Evolutionary conservation across 2,888 invertebrate species (phyloP).

Genomic region (Patella caerulea): DNA sequence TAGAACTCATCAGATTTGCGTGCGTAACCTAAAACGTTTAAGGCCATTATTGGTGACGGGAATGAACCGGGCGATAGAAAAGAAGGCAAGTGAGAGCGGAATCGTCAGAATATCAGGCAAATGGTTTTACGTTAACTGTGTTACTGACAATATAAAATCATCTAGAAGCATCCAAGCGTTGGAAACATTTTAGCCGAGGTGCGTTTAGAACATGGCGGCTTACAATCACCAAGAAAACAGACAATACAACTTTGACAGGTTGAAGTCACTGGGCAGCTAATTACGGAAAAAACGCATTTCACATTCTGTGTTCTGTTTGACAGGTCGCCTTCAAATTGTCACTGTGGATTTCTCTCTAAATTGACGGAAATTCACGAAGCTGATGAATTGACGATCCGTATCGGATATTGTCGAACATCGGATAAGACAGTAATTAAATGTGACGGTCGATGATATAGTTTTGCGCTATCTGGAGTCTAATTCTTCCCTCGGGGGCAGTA

Average conservation of each 20-base stretch:
- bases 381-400: constrained; percentile 25
- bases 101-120: not conserved
- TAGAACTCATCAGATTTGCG: constrained; percentile 9
- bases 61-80: not conserved
- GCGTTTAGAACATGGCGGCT: not conserved
- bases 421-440: constrained; percentile 11
- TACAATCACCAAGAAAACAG: not conserved
- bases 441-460: constrained; percentile 7
- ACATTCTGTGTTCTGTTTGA: constrained; percentile 18
- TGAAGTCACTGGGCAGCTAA: constrained; percentile 1
- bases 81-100: not conserved
- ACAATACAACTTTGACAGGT: constrained; percentile 1
- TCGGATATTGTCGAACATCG: constrained; percentile 28
- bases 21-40: constrained; percentile 4
- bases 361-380: constrained; percentile 26
- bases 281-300: constrained; percentile 10
- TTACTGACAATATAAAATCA: not conserved
- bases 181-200: constrained; percentile 6
- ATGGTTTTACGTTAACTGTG: not conserved
- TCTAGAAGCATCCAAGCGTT: not conserved
- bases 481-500: not conserved
- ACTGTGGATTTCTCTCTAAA: constrained; percentile 22
- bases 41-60: not conserved
- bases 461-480: constrained; percentile 2
- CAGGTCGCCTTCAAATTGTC: constrained; percentile 36